phyloP scores from a whole-genome alignment of 2,888 invertebrate genomes.

The Drosophila sordidula region DNA sequence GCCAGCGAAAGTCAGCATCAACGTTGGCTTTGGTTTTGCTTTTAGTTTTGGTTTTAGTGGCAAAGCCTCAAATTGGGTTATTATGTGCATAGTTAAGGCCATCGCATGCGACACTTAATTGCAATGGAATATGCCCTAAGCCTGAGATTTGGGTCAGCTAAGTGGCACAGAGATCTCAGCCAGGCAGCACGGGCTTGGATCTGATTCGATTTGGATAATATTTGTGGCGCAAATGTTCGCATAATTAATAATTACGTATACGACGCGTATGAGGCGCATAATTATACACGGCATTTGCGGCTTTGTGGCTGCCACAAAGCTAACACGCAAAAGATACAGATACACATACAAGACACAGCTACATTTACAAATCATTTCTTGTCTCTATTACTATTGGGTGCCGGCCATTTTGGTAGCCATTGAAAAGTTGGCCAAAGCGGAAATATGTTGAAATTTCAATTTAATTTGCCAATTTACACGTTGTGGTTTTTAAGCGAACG shows the following conservation, averaged over 20 bases:
- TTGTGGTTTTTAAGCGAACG: neutral
- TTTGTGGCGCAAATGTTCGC: conserved; percentile 61
- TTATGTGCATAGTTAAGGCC: conserved; percentile 75
- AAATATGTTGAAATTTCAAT: conserved; percentile 72
- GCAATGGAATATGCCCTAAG: conserved; percentile 60
- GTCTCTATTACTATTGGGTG: conserved; percentile 44
- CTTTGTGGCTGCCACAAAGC: conserved; percentile 48
- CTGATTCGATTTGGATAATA: conserved; percentile 60
- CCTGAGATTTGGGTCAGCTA: conserved; percentile 72
- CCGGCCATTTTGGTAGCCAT: conserved; percentile 54
- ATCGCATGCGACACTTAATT: conserved; percentile 75
- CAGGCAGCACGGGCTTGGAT: conserved; percentile 30
- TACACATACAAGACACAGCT: conserved; percentile 15
- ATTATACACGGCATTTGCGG: conserved; percentile 63
- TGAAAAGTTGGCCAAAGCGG: conserved; percentile 53
- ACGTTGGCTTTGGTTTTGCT: conserved; percentile 3
- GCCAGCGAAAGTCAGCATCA: conserved; percentile 54
- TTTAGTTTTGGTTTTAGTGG: conserved; percentile 19
- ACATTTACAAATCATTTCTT: conserved; percentile 29
- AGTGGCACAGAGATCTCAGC: conserved; percentile 65
- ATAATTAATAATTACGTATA: conserved; percentile 66
- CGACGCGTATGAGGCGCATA: conserved; percentile 55
- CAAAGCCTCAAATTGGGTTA: conserved; percentile 68
- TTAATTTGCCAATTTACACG: conserved; percentile 57
- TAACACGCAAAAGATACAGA: conserved; percentile 64